Evolutionary conservation across 2,888 invertebrate genomes (phyloP), one percentile per base, ranked within the genome.

Genomic region (Platypus cylindrus): DNA sequence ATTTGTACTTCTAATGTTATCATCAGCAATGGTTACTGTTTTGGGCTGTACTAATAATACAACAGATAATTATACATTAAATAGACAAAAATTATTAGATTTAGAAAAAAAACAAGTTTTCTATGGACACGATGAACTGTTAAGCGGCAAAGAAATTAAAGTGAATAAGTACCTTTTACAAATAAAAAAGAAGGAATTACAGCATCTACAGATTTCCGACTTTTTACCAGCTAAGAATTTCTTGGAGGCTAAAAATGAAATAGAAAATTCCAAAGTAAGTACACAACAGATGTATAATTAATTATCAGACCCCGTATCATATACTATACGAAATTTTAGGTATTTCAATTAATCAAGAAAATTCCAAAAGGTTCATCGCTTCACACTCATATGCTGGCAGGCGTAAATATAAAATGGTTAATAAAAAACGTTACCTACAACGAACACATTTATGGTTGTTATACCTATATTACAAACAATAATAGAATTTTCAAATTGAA

Each of bases 341-440:
- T 84, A 0, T 83, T 75, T 50, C 58, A 70, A 44, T 65, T 82
- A 5, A 70, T 86, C 8, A 64, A 68, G 40, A 59, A 58, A 20
- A 68, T 86, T 67, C 86, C 86, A 0, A 86, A 86, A 60, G 86
- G 81, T 3, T 77, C 70, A 0, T 71, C 73, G 0, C 56, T 83
- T 9, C 84, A 83, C 53, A 65, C 73, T 0, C 83, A 83, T 50
- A 72, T 79, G 43, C 71, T 73, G 37, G 75, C 75, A 0, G 59
- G 77, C 0, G 65, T 71, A 13, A 73, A 73, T 4, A 63, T 70
- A 0, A 72, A 77, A 41, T 79, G 69, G 44, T 47, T 80, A 0
- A 52, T 78, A 23, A 48, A 58, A 3, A 68, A 75, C 25, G 49
- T 81, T 17, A 79, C 79, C 0, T 75, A 75, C 44, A 63, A 65